Conservation (phyloP, 2,888 invertebrate genomes). For the Pycnomerus fuliginosus region DNA sequence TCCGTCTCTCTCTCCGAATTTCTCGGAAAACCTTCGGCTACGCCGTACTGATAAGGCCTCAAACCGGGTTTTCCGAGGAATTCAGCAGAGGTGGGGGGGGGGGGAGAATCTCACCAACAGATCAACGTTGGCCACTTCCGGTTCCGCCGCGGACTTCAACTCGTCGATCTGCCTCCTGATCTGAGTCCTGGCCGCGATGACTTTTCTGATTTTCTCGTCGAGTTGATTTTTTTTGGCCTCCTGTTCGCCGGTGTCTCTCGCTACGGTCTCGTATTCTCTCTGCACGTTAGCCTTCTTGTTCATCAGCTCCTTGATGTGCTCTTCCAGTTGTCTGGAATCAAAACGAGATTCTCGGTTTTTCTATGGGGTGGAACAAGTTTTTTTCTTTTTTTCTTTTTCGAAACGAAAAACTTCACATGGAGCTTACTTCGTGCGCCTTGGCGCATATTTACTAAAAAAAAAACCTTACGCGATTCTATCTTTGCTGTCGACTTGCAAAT, state of each 20-base stretch:
- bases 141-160: constrained; percentile 44
- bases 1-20: constrained; percentile 21
- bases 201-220: constrained; percentile 41
- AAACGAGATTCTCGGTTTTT: too few relatives aligned
- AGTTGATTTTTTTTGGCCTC: constrained; percentile 34
- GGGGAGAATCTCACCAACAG: constrained; percentile 43
- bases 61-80: too few relatives aligned
- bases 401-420: constrained; percentile 11
- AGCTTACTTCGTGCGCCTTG: too few relatives aligned
- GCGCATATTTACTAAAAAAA: constrained; percentile 5
- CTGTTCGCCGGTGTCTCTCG: constrained; percentile 35
- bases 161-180: constrained; percentile 40
- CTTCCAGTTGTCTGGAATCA: constrained; percentile 28
- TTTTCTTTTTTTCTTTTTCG: background rate
- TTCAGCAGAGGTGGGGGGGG: too few relatives aligned
- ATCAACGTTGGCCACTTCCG: constrained; percentile 44
- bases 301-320: constrained; percentile 34
- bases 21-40: too few relatives aligned
- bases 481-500: constrained; percentile 66
- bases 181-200: constrained; percentile 32
- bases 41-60: too few relatives aligned
- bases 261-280: constrained; percentile 38
- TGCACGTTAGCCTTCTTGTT: constrained; percentile 43
- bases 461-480: constrained; percentile 64
- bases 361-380: too few relatives aligned